Conservation (phyloP, 1,140 invertebrate genomes). For the Macrosteles quadrilineatus region DNA sequence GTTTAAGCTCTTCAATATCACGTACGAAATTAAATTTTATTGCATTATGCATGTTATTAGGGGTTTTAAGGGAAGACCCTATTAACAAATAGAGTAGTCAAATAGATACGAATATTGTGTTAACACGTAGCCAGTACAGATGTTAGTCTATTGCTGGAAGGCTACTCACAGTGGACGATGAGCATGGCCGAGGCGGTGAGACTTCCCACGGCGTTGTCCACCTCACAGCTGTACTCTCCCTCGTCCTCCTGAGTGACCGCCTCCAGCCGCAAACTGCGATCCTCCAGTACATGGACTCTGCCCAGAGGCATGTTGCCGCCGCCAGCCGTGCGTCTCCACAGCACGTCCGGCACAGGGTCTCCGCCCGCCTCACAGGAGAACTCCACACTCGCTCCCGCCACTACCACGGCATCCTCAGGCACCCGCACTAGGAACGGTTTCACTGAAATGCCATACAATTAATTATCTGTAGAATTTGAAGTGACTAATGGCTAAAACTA, state of each 20-base stretch:
- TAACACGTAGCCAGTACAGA: too few species aligned
- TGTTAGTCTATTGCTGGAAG: too few species aligned
- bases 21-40: too few species aligned
- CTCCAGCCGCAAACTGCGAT: conserved; percentile 74
- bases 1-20: too few species aligned
- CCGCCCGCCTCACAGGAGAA: conserved; percentile 77
- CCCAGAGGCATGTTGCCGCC: conserved; percentile 67
- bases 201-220: conserved; percentile 82
- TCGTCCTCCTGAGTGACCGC: conserved; percentile 74
- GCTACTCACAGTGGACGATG: conserved; percentile 74
- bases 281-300: conserved; percentile 77
- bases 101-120: too few species aligned
- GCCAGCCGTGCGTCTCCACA: conserved; percentile 67
- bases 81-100: too few species aligned
- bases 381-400: conserved; percentile 72
- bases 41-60: too few species aligned
- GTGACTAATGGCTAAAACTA: too few species aligned
- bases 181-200: conserved; percentile 79
- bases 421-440: conserved; percentile 79
- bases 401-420: conserved; percentile 71
- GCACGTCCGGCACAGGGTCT: conserved; percentile 71
- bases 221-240: conserved; percentile 90
- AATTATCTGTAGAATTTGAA: too few species aligned
- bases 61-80: too few species aligned
- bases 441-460: conserved; percentile 58